phyloP scores from a whole-genome alignment of 2,113 vertebrate species.

The Piprites chloris region DNA sequence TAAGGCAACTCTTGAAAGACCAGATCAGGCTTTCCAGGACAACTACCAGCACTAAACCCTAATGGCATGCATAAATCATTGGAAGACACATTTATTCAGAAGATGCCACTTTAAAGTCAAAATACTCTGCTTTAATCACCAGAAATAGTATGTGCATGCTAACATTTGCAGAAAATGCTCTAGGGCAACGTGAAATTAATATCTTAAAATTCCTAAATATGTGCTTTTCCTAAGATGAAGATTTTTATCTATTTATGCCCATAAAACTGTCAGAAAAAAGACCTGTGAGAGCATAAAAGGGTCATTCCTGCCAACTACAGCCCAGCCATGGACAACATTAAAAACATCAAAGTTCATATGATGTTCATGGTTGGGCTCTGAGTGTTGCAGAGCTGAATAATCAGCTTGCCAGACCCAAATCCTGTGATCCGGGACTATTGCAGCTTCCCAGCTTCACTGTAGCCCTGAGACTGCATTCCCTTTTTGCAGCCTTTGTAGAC shows the following conservation, averaged over 20 bases:
- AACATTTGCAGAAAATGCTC: conserved; percentile 73
- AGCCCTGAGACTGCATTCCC: neutral
- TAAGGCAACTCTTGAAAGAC: conserved; percentile 59
- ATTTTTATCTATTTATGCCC: conserved; percentile 59
- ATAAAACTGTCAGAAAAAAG: conserved; percentile 22
- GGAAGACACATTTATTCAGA: conserved; percentile 51
- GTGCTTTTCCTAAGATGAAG: conserved; percentile 64
- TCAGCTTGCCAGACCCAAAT: neutral
- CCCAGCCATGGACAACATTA: neutral
- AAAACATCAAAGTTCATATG: conserved; percentile 24
- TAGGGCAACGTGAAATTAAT: conserved; percentile 48
- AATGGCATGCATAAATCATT: conserved; percentile 69
- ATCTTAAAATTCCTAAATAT: conserved; percentile 60
- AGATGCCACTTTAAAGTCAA: conserved; percentile 67
- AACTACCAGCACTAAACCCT: conserved; percentile 62
- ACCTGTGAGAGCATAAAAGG: conserved; percentile 12
- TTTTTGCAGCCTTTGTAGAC: neutral
- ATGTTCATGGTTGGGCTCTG: neutral
- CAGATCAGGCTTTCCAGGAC: conserved; percentile 58
- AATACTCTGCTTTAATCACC: conserved; percentile 43
- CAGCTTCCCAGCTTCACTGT: neutral
- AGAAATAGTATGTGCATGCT: conserved; percentile 32
- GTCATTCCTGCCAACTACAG: conserved; percentile 1
- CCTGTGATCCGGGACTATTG: neutral
- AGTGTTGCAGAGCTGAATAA: conserved; percentile 1